A percentile compares a stretch with the other conserved stretches of the same genome.
phyloP scores from a whole-genome alignment of 2,888 invertebrate species.

The Zaprionus obscuricornis region DNA sequence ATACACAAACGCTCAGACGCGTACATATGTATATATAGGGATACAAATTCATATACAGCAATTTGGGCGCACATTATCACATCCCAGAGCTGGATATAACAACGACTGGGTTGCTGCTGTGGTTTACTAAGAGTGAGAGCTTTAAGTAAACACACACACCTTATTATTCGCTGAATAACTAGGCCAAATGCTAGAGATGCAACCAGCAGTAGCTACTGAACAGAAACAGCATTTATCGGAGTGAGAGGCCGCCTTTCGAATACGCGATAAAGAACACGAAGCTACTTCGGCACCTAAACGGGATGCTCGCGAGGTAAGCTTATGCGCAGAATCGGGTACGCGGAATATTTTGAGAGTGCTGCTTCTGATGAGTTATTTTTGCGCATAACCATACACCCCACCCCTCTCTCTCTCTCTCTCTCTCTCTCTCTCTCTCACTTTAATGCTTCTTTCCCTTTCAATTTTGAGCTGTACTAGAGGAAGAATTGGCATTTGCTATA shows the following conservation, averaged over 20 bases:
- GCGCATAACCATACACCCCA: too few relatives aligned
- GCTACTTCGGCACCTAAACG: neutral
- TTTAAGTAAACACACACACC: conserved; percentile 67
- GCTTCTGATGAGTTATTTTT: too few relatives aligned
- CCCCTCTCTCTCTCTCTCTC: neutral
- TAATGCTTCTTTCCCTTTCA: neutral
- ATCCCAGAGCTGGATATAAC: conserved; percentile 20
- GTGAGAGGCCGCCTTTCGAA: too few relatives aligned
- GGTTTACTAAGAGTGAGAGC: conserved; percentile 45
- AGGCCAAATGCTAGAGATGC: conserved; percentile 38
- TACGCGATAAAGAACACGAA: too few relatives aligned
- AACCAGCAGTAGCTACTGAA: conserved; percentile 16
- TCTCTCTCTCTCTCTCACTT: neutral
- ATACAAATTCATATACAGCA: conserved; percentile 1
- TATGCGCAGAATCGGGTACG: conserved; percentile 43
- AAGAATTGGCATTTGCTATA: conserved; percentile 57
- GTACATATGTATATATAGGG: conserved; percentile 1
- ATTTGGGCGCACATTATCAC: conserved; percentile 11
- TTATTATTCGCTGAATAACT: conserved; percentile 66
- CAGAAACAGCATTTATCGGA: conserved; percentile 23
- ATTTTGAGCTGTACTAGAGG: neutral
- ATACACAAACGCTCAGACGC: conserved; percentile 44
- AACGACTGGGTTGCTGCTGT: conserved; percentile 24
- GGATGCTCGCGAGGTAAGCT: conserved; percentile 33
- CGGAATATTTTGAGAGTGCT: neutral